phyloP scores from a whole-genome alignment of 2,113 vertebrate genomes.

The Xenotilapia caudafasciata region DNA sequence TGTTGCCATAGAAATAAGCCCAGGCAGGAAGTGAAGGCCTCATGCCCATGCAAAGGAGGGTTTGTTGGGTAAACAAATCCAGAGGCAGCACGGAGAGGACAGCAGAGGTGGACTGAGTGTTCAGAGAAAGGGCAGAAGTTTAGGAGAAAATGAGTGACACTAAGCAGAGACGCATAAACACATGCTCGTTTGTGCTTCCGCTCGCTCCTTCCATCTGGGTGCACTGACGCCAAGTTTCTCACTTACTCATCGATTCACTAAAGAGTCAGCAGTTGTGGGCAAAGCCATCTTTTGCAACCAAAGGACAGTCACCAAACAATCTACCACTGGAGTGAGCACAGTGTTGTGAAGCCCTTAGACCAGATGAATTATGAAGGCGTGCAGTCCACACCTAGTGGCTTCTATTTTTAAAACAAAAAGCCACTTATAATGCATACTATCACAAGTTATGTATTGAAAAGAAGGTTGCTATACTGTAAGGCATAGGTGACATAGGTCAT shows the following conservation, averaged over 20 bases:
- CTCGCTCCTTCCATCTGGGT: not conserved
- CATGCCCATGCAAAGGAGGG: constrained; percentile 57
- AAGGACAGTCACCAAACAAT: not conserved
- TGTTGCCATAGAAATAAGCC: constrained; percentile 57
- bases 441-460: not conserved
- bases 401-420: not conserved
- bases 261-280: not conserved
- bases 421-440: not conserved
- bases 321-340: not conserved
- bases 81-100: not conserved
- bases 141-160: not conserved
- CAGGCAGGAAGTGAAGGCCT: constrained; percentile 30
- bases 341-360: not conserved
- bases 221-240: constrained; percentile 15
- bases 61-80: constrained; percentile 60
- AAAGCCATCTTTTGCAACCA: constrained; percentile 22
- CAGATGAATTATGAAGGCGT: not conserved
- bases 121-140: not conserved
- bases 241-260: constrained; percentile 5
- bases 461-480: not conserved
- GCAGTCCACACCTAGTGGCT: not conserved
- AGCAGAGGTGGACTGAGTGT: not conserved
- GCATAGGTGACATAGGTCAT: not conserved
- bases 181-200: not conserved
- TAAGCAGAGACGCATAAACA: not conserved